phyloP scores from a whole-genome alignment of 2,113 vertebrate genomes.

The Nesogale talazaci region DNA sequence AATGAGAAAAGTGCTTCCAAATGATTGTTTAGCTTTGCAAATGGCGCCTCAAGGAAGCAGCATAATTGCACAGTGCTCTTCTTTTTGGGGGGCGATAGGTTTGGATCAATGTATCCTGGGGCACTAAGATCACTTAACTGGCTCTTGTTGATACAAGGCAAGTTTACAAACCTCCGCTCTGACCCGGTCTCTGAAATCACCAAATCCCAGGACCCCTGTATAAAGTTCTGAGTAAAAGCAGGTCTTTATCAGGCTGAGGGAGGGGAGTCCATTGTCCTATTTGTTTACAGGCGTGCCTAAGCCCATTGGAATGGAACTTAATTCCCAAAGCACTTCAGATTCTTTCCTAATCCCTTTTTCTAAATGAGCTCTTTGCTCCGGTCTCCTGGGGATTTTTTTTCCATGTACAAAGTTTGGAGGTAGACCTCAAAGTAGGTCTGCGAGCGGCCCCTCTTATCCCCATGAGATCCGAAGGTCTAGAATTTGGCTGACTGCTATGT shows the following conservation, averaged over 20 bases:
- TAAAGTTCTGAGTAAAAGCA: not conserved
- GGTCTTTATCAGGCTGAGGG: not conserved
- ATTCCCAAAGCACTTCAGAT: not conserved
- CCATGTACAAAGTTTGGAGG: too few species aligned
- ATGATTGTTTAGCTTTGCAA: not conserved
- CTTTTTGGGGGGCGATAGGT: not conserved
- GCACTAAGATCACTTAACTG: not conserved
- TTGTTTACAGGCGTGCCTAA: too few species aligned
- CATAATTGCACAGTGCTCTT: not conserved
- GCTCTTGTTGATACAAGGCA: not conserved
- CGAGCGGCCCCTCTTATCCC: not conserved
- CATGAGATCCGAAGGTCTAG: too few species aligned
- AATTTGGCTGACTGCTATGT: too few species aligned
- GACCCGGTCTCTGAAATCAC: not conserved
- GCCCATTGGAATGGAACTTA: not conserved
- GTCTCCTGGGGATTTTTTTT: too few species aligned
- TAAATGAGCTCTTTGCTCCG: not conserved
- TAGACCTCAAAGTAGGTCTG: not conserved
- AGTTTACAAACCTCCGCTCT: not conserved
- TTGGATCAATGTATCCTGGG: not conserved
- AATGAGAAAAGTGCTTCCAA: not conserved
- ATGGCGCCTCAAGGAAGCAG: not conserved
- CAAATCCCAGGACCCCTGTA: not conserved
- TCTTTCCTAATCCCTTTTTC: not conserved
- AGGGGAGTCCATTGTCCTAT: not conserved